Percentiles rank a stretch among this genome's conserved stretches.
Conservation (phyloP, 2,797 vertebrate genomes). For the Sphenopsis melanotis region DNA sequence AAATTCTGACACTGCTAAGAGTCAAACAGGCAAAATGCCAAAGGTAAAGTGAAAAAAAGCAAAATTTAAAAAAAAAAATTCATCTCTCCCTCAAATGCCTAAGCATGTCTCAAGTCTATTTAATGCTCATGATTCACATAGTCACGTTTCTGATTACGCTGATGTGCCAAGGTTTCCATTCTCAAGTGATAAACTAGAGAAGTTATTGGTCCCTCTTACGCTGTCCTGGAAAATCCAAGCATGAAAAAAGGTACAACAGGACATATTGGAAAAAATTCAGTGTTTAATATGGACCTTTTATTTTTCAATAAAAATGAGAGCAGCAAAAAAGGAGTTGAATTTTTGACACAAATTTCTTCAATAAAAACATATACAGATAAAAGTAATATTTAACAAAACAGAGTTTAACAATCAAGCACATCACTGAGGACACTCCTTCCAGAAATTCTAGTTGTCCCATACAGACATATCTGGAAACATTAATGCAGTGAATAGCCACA, state of each 20-base stretch:
- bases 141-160: not conserved
- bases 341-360: not conserved
- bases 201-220: not conserved
- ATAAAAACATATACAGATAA: not conserved
- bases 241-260: not conserved
- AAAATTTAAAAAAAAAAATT: not conserved
- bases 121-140: not conserved
- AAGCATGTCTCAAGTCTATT: not conserved
- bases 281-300: not conserved
- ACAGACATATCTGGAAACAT: not conserved
- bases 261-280: not conserved
- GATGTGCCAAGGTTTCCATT: not conserved
- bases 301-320: not conserved
- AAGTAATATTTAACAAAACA: not conserved
- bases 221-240: not conserved
- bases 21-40: not conserved
- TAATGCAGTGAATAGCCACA: not conserved
- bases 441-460: not conserved
- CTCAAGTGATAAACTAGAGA: not conserved
- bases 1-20: not conserved
- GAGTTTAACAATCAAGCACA: not conserved
- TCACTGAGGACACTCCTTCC: not conserved
- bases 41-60: not conserved
- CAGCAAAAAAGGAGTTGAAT: not conserved
- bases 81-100: not conserved